Conservation (phyloP, 2,888 invertebrate genomes). For the Parthenolecanium corni region DNA sequence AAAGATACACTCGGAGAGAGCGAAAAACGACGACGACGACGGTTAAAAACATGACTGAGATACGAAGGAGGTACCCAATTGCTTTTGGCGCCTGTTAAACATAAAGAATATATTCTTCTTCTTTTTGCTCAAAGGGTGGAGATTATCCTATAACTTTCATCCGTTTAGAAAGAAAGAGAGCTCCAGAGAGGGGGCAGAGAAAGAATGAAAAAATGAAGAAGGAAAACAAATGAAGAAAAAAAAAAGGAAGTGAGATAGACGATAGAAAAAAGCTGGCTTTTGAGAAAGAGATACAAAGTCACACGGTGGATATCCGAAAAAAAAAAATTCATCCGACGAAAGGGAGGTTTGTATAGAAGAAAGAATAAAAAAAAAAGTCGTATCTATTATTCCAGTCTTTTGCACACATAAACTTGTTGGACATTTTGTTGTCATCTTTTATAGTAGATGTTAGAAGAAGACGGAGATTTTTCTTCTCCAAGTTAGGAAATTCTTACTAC, state of each 20-base stretch:
- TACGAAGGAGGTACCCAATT: conserved; percentile 29
- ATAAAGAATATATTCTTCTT: conserved; percentile 27
- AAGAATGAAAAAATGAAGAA: conserved; percentile 5
- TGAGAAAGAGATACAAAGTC: conserved; percentile 7
- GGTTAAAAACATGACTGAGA: conserved; percentile 28
- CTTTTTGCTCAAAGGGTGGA: conserved; percentile 27
- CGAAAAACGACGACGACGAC: conserved; percentile 8
- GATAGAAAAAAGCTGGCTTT: conserved; percentile 1
- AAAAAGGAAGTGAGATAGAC: background rate
- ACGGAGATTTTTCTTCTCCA: conserved; percentile 24
- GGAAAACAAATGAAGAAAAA: conserved; percentile 18
- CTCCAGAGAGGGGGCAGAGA: conserved; percentile 7
- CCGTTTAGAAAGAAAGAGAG: conserved; percentile 22
- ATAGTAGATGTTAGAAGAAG: conserved; percentile 25
- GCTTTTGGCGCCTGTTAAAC: conserved; percentile 29
- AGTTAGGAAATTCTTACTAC: conserved; percentile 20
- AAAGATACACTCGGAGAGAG: no score
- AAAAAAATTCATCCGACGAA: conserved; percentile 13
- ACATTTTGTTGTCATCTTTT: conserved; percentile 28
- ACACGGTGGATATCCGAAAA: background rate
- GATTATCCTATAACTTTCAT: conserved; percentile 29
- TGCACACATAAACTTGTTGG: conserved; percentile 29
- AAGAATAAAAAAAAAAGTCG: conserved; percentile 11
- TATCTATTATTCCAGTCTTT: conserved; percentile 29
- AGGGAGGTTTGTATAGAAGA: conserved; percentile 1